These are phyloP conservation scores for Incurvaria masculella DNA, from an alignment of 2,888 invertebrate species.

Conservation along the genomic window DNA sequence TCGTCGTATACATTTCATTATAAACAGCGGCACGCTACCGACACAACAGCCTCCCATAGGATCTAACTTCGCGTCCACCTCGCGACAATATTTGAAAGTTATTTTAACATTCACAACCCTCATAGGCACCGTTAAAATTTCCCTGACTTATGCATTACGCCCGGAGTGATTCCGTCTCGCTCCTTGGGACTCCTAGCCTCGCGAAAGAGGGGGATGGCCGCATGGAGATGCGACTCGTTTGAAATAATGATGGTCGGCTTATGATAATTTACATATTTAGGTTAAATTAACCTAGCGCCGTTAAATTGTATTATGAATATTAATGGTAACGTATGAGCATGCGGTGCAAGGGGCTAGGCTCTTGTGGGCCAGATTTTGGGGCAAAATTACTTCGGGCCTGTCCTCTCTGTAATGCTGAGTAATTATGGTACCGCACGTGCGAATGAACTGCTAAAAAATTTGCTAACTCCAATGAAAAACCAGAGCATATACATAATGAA, in stretches of 20 bases:
- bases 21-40: constrained; percentile 45
- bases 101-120: constrained; percentile 57
- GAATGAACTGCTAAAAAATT: no score
- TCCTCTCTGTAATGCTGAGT: not conserved
- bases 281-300: constrained; percentile 55
- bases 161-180: constrained; percentile 25
- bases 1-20: constrained; percentile 45
- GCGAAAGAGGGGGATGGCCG: constrained; percentile 25
- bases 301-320: constrained; percentile 58
- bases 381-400: not conserved
- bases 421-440: no score
- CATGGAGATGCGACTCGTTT: constrained; percentile 48
- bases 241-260: constrained; percentile 56
- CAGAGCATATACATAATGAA: no score
- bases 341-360: constrained; percentile 7
- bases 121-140: constrained; percentile 58
- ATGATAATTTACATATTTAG: constrained; percentile 61
- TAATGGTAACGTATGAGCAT: constrained; percentile 39
- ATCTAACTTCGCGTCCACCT: constrained; percentile 53
- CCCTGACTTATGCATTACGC: constrained; percentile 55
- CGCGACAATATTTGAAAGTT: constrained; percentile 60
- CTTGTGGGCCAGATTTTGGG: not conserved
- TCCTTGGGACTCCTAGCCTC: constrained; percentile 8
- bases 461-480: no score
- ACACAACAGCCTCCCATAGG: constrained; percentile 49